Evolutionary conservation across 2,797 vertebrate genomes (phyloP).

Genomic region (Amblyraja radiata): DNA sequence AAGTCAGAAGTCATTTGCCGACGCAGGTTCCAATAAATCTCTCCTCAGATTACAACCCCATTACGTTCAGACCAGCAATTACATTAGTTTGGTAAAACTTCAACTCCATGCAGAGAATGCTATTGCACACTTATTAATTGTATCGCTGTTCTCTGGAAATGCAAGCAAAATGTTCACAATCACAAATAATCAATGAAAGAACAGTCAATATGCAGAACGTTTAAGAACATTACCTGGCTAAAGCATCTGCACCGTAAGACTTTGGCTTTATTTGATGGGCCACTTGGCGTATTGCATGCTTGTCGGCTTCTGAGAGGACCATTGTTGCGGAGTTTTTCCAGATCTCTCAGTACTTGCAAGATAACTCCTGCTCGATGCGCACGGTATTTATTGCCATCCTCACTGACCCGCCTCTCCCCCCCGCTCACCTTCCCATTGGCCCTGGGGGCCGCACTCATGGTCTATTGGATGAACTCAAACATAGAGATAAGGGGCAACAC

Average conservation of each 20-base stretch:
- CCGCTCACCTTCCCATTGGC: not conserved
- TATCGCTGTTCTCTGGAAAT: not conserved
- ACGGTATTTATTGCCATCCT: not conserved
- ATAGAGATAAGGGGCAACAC: not conserved
- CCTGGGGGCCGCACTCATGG: too few relatives aligned
- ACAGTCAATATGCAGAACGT: too few relatives aligned
- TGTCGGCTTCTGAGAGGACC: not conserved
- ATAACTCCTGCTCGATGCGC: not conserved
- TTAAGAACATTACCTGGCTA: not conserved
- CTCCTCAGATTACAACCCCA: too few relatives aligned
- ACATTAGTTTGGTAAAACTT: not conserved
- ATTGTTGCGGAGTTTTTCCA: not conserved
- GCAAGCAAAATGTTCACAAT: not conserved
- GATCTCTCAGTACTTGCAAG: not conserved
- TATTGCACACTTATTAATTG: not conserved
- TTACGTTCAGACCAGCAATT: not conserved
- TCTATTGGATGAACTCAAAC: not conserved
- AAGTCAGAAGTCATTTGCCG: not conserved
- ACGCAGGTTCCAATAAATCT: not conserved
- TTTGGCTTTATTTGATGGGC: fast-evolving
- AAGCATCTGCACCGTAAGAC: not conserved
- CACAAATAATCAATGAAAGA: not conserved
- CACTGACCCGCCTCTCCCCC: not conserved
- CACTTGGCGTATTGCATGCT: fast-evolving
- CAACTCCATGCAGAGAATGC: not conserved